phyloP scores from a whole-genome alignment of 2,888 invertebrate genomes.

The Pachymerium ferrugineum region DNA sequence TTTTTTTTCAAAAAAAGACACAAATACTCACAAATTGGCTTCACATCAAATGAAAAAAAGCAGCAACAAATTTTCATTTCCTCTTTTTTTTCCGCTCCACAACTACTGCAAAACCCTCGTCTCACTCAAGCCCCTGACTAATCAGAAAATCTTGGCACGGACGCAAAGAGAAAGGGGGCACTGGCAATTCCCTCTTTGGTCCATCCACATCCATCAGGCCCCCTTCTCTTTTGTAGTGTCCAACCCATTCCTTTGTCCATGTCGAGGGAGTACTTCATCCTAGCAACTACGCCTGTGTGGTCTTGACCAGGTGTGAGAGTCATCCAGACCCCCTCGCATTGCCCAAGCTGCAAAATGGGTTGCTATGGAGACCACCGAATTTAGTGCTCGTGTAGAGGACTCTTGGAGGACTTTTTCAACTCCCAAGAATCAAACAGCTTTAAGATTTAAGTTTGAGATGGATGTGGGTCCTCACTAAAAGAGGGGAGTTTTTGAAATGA shows the following conservation, averaged over 20 bases:
- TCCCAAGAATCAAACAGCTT: no score
- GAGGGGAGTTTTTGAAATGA: not conserved
- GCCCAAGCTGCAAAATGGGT: conserved; percentile 3
- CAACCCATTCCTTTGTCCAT: conserved; percentile 17
- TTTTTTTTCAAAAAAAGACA: not conserved
- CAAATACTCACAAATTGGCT: conserved; percentile 1
- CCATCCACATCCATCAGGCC: conserved; percentile 13
- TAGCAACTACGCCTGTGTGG: conserved; percentile 13
- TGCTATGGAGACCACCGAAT: not conserved
- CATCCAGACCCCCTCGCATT: conserved; percentile 8
- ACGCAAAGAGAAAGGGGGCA: not conserved
- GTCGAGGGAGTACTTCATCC: conserved; percentile 17
- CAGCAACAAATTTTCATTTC: not conserved
- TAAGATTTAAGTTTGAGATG: conserved; percentile 1
- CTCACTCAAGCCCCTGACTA: conserved; percentile 4
- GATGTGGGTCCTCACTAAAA: not conserved
- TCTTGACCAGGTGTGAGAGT: conserved; percentile 17
- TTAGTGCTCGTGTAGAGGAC: not conserved
- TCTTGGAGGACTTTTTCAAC: conserved; percentile 5
- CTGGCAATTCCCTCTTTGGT: conserved; percentile 13
- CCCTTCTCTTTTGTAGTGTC: conserved; percentile 17
- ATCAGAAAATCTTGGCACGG: conserved; percentile 17
- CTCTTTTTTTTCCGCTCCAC: not conserved
- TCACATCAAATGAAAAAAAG: not conserved
- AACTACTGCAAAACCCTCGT: not conserved